phyloP scores from a whole-genome alignment of 1,140 invertebrate genomes.

The Nephila pilipes region DNA sequence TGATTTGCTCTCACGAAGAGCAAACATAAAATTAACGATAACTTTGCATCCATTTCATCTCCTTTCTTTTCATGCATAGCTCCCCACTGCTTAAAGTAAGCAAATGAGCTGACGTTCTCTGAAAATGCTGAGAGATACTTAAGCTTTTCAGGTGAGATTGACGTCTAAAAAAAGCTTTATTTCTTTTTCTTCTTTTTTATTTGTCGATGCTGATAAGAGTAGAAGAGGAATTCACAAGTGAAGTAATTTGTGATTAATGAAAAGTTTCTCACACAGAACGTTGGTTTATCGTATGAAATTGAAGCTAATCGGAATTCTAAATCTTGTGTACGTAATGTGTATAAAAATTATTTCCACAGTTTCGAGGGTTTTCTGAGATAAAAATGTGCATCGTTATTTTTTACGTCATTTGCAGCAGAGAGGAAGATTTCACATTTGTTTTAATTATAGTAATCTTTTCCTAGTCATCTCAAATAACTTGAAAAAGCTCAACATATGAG shows the following conservation, averaged over 20 bases:
- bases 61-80: background rate
- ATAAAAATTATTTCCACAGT: too few relatives aligned
- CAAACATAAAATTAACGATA: slow-evolving; percentile 71
- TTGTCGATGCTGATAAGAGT: background rate
- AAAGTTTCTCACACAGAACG: background rate
- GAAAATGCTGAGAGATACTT: background rate
- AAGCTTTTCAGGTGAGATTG: background rate
- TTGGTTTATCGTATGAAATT: too few relatives aligned
- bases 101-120: slow-evolving; percentile 42
- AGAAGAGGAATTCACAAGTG: background rate
- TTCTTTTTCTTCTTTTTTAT: background rate
- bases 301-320: too few relatives aligned
- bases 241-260: background rate
- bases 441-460: too few relatives aligned
- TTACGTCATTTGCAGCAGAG: too few relatives aligned
- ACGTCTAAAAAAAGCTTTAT: background rate
- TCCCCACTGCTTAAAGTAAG: background rate
- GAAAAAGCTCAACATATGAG: too few relatives aligned
- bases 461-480: too few relatives aligned
- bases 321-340: too few relatives aligned
- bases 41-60: slow-evolving; percentile 37
- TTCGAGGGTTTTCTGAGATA: too few relatives aligned
- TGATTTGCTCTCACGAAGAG: slow-evolving; percentile 54
- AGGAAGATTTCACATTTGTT: too few relatives aligned
- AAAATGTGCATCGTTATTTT: too few relatives aligned